Conservation (phyloP, 2,888 invertebrate species). For the Drosophila kuntzei region DNA sequence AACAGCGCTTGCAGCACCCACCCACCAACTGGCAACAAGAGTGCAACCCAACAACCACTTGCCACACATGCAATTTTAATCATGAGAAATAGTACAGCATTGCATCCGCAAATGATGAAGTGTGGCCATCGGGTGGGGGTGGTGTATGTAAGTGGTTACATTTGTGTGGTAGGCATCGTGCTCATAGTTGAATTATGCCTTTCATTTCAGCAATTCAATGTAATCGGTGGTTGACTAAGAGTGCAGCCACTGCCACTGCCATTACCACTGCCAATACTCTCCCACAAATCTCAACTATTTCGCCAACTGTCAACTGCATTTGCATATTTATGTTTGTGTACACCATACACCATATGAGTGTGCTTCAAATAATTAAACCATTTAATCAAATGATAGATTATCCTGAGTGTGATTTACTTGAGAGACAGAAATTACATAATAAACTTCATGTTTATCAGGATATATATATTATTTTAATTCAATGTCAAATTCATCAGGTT, state of each 20-base stretch:
- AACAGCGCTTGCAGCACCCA: not conserved
- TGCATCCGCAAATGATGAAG: slow-evolving; percentile 40
- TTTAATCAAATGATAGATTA: slow-evolving; percentile 4
- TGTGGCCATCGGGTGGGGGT: slow-evolving; percentile 14
- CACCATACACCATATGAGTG: slow-evolving; percentile 5
- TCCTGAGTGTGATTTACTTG: not conserved
- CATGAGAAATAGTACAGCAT: slow-evolving; percentile 49
- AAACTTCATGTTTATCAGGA: not conserved
- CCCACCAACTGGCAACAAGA: slow-evolving; percentile 6
- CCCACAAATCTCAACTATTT: slow-evolving; percentile 17
- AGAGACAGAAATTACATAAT: not conserved
- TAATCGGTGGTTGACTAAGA: slow-evolving; percentile 38
- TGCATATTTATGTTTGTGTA: slow-evolving; percentile 8
- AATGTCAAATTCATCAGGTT: not conserved
- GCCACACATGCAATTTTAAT: slow-evolving; percentile 63
- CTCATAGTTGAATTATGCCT: slow-evolving; percentile 51
- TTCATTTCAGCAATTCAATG: slow-evolving; percentile 47
- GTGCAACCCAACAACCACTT: slow-evolving; percentile 43
- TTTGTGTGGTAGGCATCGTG: slow-evolving; percentile 16
- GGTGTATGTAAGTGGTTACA: slow-evolving; percentile 24
- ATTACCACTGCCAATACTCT: slow-evolving; percentile 14
- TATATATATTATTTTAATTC: not conserved
- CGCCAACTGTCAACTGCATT: slow-evolving; percentile 7
- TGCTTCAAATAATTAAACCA: slow-evolving; percentile 11
- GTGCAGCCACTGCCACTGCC: slow-evolving; percentile 32